Conservation (phyloP, 2,113 vertebrate species). For the Malurus elegans region DNA sequence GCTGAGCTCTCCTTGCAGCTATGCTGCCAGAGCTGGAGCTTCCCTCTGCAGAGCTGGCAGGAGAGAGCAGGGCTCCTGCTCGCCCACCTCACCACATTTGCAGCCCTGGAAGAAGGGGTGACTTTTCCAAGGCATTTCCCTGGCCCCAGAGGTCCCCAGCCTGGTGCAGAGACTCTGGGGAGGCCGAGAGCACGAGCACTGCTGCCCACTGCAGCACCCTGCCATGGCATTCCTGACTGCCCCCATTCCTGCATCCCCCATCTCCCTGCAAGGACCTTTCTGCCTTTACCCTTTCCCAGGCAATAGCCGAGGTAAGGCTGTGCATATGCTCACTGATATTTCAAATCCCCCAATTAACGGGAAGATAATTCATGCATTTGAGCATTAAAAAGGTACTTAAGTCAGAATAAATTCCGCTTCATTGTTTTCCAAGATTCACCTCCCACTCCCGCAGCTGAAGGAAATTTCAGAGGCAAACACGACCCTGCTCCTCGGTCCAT, state of each 20-base stretch:
- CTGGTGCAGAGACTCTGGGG: neutral
- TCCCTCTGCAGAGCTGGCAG: neutral
- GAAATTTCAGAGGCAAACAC: neutral
- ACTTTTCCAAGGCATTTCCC: neutral
- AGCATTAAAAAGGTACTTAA: slow-evolving; percentile 73
- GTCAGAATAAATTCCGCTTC: slow-evolving; percentile 61
- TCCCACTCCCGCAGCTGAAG: neutral
- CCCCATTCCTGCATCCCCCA: neutral
- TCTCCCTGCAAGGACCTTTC: neutral
- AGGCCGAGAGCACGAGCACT: neutral
- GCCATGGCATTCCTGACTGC: neutral
- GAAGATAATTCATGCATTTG: slow-evolving; percentile 75
- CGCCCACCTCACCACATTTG: rapidly evolving
- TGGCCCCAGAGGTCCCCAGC: neutral
- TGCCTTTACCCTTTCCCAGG: slow-evolving; percentile 31
- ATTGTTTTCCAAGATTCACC: slow-evolving; percentile 9
- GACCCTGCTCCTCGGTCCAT: neutral
- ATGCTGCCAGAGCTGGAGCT: rapidly evolving
- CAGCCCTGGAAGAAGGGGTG: neutral
- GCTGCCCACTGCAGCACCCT: neutral
- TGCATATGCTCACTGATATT: slow-evolving; percentile 78
- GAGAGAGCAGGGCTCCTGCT: neutral
- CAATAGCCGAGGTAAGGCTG: slow-evolving; percentile 40
- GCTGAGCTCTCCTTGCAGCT: neutral
- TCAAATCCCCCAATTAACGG: slow-evolving; percentile 70